These are phyloP conservation scores for Montifringilla adamsi DNA, from an alignment of 2,113 vertebrate species.

Conservation along the genomic window DNA sequence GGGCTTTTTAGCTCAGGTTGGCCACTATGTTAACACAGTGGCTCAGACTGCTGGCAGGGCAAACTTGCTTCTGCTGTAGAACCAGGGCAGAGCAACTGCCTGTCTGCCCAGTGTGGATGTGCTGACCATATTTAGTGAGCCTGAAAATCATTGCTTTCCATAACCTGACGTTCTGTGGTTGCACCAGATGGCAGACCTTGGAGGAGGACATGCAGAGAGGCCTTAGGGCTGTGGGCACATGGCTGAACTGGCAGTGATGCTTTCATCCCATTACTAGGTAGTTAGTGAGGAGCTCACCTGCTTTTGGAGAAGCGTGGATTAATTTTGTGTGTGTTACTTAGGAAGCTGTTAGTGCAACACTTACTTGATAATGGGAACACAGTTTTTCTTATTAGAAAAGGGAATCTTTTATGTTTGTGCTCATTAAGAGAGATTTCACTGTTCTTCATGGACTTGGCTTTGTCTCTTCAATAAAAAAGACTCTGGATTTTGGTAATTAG, in stretches of 20 bases:
- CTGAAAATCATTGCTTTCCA: neutral
- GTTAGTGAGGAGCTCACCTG: neutral
- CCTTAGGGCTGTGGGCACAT: neutral
- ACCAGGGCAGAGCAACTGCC: rapidly evolving
- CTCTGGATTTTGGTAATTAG: neutral
- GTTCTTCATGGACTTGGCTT: neutral
- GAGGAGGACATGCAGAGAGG: neutral
- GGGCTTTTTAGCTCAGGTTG: neutral
- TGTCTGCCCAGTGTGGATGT: rapidly evolving
- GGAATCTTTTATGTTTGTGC: neutral
- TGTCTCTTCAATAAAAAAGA: neutral
- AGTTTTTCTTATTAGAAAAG: neutral
- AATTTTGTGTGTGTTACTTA: neutral
- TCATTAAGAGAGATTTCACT: neutral
- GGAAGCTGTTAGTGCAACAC: neutral
- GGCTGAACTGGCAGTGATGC: rapidly evolving
- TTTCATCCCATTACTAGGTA: neutral
- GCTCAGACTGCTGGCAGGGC: neutral
- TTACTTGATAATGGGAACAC: neutral
- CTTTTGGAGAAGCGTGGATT: neutral
- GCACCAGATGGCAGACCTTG: neutral
- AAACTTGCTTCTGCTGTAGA: neutral
- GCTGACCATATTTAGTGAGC: neutral
- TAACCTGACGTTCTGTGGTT: neutral
- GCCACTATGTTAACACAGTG: neutral